Evolutionary conservation across 1,140 invertebrate species (phyloP).

Genomic region (Whitmania pigra): DNA sequence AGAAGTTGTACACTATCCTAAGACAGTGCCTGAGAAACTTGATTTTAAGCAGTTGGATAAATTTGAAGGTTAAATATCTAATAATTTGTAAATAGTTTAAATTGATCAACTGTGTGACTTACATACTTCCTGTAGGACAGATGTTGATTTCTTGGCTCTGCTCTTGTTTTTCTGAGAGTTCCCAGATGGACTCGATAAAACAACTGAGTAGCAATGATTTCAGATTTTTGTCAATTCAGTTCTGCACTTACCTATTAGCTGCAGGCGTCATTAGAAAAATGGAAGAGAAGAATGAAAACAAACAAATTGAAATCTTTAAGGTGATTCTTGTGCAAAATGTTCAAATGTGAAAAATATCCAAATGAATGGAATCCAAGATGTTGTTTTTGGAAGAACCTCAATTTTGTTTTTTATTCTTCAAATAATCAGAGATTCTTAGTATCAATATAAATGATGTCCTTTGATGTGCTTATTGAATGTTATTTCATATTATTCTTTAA

Average conservation of each 20-base stretch:
- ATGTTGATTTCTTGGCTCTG: constrained; percentile 78
- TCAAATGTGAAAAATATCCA: too few relatives aligned
- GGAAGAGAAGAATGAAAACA: constrained; percentile 42
- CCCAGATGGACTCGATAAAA: constrained; percentile 48
- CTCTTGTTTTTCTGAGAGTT: constrained; percentile 58
- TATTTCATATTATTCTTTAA: too few relatives aligned
- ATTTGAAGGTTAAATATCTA: constrained; percentile 62
- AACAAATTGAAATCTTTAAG: constrained; percentile 19
- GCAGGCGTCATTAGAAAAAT: constrained; percentile 68
- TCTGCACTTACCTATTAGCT: constrained; percentile 75
- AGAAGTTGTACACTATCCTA: constrained; percentile 52
- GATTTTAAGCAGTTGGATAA: constrained; percentile 70
- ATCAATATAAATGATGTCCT: too few relatives aligned
- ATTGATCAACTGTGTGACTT: background rate
- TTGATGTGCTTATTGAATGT: too few relatives aligned
- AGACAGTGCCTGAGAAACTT: constrained; percentile 67
- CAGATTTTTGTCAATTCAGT: constrained; percentile 60
- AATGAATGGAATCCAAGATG: too few relatives aligned
- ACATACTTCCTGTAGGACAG: constrained; percentile 52
- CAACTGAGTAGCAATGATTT: constrained; percentile 57
- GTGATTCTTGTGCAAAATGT: constrained; percentile 3
- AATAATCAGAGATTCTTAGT: too few relatives aligned
- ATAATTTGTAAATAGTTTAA: background rate
- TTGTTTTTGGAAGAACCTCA: too few relatives aligned
- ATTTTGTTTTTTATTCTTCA: too few relatives aligned